Evolutionary conservation across 2,888 invertebrate genomes (phyloP).

Genomic region (Dryococelus australis): DNA sequence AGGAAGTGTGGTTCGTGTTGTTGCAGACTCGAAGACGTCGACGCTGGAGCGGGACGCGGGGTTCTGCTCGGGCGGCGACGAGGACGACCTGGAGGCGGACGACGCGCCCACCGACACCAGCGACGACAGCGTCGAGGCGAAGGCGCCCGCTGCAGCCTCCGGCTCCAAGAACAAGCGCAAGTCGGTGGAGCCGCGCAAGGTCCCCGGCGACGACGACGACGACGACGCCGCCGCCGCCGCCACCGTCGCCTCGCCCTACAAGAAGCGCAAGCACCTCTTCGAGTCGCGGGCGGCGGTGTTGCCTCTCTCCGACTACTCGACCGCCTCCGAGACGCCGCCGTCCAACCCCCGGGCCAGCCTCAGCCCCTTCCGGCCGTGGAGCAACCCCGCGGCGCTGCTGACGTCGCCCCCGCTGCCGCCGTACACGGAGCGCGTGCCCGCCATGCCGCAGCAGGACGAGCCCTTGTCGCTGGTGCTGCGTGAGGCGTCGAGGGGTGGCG

Average conservation of each 20-base stretch:
- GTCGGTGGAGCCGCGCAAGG: conserved; percentile 68
- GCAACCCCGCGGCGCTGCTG: conserved; percentile 53
- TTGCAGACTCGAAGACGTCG: conserved; percentile 25
- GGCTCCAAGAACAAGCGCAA: conserved; percentile 71
- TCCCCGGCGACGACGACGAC: conserved; percentile 52
- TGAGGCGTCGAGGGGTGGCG: not conserved
- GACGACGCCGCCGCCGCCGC: conserved; percentile 50
- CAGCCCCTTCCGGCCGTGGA: conserved; percentile 73
- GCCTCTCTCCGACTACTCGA: not conserved
- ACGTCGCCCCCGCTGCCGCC: conserved; percentile 39
- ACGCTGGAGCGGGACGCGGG: conserved; percentile 60
- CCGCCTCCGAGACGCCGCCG: conserved; percentile 42
- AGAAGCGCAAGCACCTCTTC: conserved; percentile 63
- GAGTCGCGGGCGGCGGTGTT: not conserved
- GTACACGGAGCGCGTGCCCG: conserved; percentile 38
- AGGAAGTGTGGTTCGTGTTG: not conserved
- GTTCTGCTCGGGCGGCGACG: conserved; percentile 73
- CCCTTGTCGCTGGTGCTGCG: conserved; percentile 46
- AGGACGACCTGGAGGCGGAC: conserved; percentile 58
- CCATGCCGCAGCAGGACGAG: conserved; percentile 44
- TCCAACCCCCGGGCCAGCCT: conserved; percentile 34
- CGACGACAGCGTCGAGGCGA: conserved; percentile 71
- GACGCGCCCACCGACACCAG: conserved; percentile 70
- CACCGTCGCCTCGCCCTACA: conserved; percentile 63
- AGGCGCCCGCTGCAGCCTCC: conserved; percentile 62